A percentile compares a stretch with the other conserved stretches of the same genome.
Evolutionary conservation across 2,888 invertebrate genomes (phyloP).

Genomic region (Acanthosepion lycidas): DNA sequence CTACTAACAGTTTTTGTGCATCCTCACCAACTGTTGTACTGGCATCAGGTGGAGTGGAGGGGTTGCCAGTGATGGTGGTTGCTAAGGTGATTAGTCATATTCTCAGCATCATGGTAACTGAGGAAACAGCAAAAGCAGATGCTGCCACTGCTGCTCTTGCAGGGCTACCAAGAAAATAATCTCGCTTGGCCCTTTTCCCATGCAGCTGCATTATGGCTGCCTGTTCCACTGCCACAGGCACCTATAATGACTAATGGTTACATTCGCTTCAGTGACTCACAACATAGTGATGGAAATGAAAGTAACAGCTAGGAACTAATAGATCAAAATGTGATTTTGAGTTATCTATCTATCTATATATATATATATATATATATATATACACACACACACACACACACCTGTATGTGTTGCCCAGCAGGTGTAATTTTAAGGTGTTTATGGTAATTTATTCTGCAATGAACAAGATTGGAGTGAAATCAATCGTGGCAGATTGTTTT

Average conservation of each 20-base stretch:
- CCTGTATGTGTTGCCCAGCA: no score
- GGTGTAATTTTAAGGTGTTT: no score
- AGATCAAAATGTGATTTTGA: background rate
- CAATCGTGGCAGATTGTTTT: no score
- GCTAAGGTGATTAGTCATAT: constrained; percentile 33
- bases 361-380: background rate
- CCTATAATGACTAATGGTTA: background rate
- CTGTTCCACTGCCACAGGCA: background rate
- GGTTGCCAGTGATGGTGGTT: background rate
- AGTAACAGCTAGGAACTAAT: background rate
- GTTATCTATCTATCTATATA: background rate
- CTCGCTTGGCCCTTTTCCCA: background rate
- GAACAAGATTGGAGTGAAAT: no score
- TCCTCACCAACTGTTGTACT: constrained; percentile 21
- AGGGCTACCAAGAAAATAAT: background rate
- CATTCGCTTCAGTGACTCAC: constrained; percentile 33
- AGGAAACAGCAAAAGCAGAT: background rate
- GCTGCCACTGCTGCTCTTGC: background rate
- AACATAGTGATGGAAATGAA: background rate
- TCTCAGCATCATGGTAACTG: constrained; percentile 42
- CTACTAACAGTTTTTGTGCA: constrained; percentile 18
- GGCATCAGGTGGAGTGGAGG: background rate
- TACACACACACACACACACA: no score
- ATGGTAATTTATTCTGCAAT: no score
- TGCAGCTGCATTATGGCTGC: background rate